Conservation (phyloP, 2,113 vertebrate species). For the Pipa parva region DNA sequence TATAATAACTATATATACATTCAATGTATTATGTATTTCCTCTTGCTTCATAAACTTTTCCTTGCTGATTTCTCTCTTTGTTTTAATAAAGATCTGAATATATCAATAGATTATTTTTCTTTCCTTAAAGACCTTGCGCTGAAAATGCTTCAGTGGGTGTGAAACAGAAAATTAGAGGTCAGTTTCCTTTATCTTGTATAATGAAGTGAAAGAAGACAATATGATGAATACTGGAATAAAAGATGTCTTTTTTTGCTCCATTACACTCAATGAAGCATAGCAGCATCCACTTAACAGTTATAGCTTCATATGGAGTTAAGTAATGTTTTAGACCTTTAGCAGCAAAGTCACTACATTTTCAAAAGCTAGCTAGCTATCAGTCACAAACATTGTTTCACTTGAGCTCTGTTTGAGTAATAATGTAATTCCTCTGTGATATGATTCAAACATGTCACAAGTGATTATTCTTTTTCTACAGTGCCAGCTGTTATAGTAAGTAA, state of each 20-base stretch:
- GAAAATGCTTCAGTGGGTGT: constrained; percentile 21
- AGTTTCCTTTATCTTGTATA: constrained; percentile 40
- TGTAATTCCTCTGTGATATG: constrained; percentile 3
- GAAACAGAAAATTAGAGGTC: constrained; percentile 35
- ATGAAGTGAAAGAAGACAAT: constrained; percentile 34
- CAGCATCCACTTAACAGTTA: constrained; percentile 29
- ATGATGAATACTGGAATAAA: constrained; percentile 35
- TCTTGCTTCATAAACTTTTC: no score
- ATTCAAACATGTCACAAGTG: constrained; percentile 1
- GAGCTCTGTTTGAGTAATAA: neutral
- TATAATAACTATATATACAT: no score
- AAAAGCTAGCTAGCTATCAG: constrained; percentile 12
- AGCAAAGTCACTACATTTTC: constrained; percentile 12
- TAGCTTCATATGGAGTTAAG: constrained; percentile 29
- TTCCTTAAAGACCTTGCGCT: neutral
- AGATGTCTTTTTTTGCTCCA: constrained; percentile 28
- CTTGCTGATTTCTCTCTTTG: no score
- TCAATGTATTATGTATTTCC: no score
- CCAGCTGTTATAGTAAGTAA: neutral
- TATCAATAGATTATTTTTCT: neutral
- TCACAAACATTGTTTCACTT: constrained; percentile 9
- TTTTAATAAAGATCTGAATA: neutral
- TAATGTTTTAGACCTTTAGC: constrained; percentile 36
- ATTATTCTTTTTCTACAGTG: neutral
- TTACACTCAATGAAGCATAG: constrained; percentile 33